Evolutionary conservation across 2,113 vertebrate genomes (phyloP).

Genomic region (Cranoglanis bouderius): DNA sequence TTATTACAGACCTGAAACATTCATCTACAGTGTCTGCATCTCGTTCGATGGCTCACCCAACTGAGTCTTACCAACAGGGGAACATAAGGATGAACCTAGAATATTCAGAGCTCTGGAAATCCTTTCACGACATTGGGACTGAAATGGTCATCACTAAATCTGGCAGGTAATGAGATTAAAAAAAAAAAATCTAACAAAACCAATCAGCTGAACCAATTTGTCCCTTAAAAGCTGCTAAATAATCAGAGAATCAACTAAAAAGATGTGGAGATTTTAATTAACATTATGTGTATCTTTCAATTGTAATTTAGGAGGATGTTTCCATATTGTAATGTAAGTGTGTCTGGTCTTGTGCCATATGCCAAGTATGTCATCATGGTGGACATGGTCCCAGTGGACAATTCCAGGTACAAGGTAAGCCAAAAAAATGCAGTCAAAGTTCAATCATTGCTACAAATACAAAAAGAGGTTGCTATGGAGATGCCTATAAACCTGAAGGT

Average conservation of each 20-base stretch:
- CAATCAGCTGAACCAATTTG: not conserved
- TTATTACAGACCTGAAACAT: slow-evolving; percentile 72
- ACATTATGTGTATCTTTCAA: not conserved
- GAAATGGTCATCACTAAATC: slow-evolving; percentile 95
- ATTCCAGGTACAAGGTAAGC: slow-evolving; percentile 86
- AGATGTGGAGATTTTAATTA: too few relatives aligned
- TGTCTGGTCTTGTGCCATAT: slow-evolving; percentile 82
- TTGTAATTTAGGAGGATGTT: slow-evolving; percentile 83
- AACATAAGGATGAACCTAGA: slow-evolving; percentile 81
- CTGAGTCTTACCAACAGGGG: slow-evolving; percentile 74
- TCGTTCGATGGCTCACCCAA: slow-evolving; percentile 57
- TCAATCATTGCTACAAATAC: not conserved
- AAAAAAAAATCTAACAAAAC: not conserved
- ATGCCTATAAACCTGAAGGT: not conserved
- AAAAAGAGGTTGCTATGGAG: not conserved
- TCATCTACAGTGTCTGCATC: slow-evolving; percentile 68
- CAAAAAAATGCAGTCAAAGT: not conserved
- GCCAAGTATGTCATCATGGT: slow-evolving; percentile 88
- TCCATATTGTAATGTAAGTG: slow-evolving; percentile 85
- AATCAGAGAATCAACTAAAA: not conserved
- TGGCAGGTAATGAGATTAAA: slow-evolving; percentile 74
- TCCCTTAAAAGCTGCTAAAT: not conserved
- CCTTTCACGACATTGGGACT: slow-evolving; percentile 83
- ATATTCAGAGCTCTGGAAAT: slow-evolving; percentile 83
- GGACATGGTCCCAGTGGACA: slow-evolving; percentile 86